Conservation (phyloP, 1,140 invertebrate genomes). For the Laupala kohalensis region DNA sequence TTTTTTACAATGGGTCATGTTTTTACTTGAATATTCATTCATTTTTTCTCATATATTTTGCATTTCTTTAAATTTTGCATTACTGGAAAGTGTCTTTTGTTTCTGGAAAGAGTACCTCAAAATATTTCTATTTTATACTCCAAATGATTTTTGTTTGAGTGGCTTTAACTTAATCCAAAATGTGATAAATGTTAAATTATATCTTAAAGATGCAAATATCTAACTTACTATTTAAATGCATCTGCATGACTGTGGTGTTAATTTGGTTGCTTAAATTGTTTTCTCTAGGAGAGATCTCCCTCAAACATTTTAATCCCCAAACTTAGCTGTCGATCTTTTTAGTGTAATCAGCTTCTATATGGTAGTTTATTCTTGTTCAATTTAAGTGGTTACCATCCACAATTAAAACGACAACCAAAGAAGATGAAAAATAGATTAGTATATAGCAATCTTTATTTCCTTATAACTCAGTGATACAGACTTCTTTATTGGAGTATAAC, state of each 20-base stretch:
- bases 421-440: neutral
- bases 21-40: neutral
- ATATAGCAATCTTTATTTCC: neutral
- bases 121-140: neutral
- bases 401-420: neutral
- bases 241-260: neutral
- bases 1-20: too few relatives aligned
- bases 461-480: neutral
- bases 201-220: neutral
- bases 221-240: neutral
- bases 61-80: neutral
- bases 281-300: neutral
- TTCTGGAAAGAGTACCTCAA: neutral
- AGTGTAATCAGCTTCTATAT: neutral
- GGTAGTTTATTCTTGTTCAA: neutral
- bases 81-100: neutral
- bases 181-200: neutral
- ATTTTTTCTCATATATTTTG: neutral
- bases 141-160: neutral
- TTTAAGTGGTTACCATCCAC: neutral
- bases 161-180: neutral
- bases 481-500: neutral
- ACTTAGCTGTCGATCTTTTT: neutral
- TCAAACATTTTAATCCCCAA: neutral
- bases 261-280: neutral